phyloP scores from a whole-genome alignment of 2,797 vertebrate genomes.

The Lutjanus argentimaculatus region DNA sequence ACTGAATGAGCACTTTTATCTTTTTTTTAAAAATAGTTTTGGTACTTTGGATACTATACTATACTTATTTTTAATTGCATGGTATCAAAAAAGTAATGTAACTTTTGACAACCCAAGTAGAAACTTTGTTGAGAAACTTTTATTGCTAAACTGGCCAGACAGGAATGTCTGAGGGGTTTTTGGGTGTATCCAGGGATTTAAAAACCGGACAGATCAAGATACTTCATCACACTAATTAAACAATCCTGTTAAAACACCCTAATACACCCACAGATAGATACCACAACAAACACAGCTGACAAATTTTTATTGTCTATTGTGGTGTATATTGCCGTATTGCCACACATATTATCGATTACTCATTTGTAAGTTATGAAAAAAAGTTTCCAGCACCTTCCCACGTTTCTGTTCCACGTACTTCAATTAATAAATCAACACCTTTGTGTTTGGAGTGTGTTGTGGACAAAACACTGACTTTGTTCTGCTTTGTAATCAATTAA shows the following conservation, averaged over 20 bases:
- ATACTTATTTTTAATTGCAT: too few species aligned
- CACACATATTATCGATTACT: neutral
- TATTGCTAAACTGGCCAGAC: conserved; percentile 5
- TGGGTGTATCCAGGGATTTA: neutral
- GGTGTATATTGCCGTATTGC: neutral
- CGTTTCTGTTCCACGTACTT: neutral
- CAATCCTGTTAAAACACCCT: neutral
- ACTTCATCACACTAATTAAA: neutral
- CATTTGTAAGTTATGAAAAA: neutral
- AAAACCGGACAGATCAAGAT: conserved; percentile 4
- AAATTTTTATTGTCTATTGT: neutral
- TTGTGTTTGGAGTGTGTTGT: neutral
- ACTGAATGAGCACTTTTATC: too few species aligned
- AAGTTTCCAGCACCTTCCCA: neutral
- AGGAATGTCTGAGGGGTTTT: conserved; percentile 10
- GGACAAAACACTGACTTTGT: neutral
- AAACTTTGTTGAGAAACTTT: conserved; percentile 26
- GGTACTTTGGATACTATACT: too few species aligned
- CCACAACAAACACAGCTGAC: neutral
- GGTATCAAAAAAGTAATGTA: too few species aligned
- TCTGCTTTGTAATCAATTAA: neutral
- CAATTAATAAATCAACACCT: neutral
- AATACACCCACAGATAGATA: neutral
- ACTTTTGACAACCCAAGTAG: too few species aligned
- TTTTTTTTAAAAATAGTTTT: too few species aligned